Conservation (phyloP, 53 echinoderm and acorn worm species). For the Echinometra lucunter region DNA sequence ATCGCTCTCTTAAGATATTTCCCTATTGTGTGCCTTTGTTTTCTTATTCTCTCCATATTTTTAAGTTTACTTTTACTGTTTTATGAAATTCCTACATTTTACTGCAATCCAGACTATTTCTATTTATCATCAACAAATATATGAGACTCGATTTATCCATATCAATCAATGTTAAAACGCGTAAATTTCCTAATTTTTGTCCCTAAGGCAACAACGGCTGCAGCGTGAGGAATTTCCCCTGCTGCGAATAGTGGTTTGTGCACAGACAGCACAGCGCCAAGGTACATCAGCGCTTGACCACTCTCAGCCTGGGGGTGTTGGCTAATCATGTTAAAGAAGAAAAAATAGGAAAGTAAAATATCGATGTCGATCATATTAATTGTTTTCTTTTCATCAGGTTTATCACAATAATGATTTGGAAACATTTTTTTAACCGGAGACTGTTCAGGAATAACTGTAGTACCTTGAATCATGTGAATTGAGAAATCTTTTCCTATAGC, state of each 20-base stretch:
- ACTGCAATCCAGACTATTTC: neutral
- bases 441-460: too few relatives aligned
- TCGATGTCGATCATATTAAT: constrained; percentile 19
- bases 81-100: neutral
- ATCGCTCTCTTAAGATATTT: too few relatives aligned
- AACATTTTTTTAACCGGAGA: neutral
- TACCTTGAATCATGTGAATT: too few relatives aligned
- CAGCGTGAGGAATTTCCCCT: constrained; percentile 44
- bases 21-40: too few relatives aligned
- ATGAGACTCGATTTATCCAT: neutral
- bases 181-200: constrained; percentile 48
- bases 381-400: constrained; percentile 57
- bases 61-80: neutral
- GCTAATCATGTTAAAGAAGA: neutral
- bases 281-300: constrained; percentile 32
- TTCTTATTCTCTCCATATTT: neutral
- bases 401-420: constrained; percentile 13
- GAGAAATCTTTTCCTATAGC: neutral
- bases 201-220: constrained; percentile 9
- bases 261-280: constrained; percentile 67
- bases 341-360: neutral
- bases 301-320: constrained; percentile 40
- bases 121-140: neutral
- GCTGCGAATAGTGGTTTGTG: constrained; percentile 64
- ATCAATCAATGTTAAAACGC: constrained; percentile 51